A percentile compares a stretch with the other conserved stretches of the same genome.
Evolutionary conservation across 2,113 vertebrate species (phyloP).

Genomic region (Coryphaenoides rupestris): DNA sequence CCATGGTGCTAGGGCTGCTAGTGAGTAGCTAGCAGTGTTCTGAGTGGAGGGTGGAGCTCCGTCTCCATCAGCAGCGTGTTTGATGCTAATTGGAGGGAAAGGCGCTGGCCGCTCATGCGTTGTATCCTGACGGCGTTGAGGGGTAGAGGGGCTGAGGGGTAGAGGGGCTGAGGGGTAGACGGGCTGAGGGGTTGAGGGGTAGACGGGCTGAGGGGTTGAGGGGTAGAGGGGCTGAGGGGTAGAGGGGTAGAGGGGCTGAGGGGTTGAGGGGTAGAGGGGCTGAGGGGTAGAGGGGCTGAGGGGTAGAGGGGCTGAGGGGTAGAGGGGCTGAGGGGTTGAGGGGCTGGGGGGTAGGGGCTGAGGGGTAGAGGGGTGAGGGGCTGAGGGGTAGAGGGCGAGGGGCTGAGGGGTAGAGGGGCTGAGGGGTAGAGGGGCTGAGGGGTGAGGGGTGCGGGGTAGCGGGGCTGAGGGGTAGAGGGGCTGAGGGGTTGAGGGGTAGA

Average conservation of each 20-base stretch:
- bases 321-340: no score
- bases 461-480: constrained; percentile 27
- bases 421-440: constrained; percentile 31
- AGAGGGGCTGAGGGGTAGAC: constrained; percentile 28
- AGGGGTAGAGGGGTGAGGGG: constrained; percentile 26
- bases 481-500: constrained; percentile 26
- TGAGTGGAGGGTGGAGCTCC: not conserved
- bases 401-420: no score
- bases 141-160: constrained; percentile 31
- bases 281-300: no score
- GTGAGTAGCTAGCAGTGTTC: no score
- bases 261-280: constrained; percentile 28
- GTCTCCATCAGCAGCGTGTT: constrained; percentile 5
- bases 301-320: constrained; percentile 26
- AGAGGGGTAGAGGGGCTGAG: constrained; percentile 28
- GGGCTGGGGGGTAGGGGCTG: no score
- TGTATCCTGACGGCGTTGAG: constrained; percentile 19
- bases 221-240: constrained; percentile 29
- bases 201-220: constrained; percentile 23
- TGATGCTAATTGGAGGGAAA: constrained; percentile 49
- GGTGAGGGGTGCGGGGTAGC: no score
- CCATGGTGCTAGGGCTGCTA: no score
- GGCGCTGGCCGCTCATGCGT: constrained; percentile 37
- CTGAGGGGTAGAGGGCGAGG: constrained; percentile 32
- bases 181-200: constrained; percentile 25